phyloP scores from a whole-genome alignment of 2,113 vertebrate species.

The Vicugna pacos region DNA sequence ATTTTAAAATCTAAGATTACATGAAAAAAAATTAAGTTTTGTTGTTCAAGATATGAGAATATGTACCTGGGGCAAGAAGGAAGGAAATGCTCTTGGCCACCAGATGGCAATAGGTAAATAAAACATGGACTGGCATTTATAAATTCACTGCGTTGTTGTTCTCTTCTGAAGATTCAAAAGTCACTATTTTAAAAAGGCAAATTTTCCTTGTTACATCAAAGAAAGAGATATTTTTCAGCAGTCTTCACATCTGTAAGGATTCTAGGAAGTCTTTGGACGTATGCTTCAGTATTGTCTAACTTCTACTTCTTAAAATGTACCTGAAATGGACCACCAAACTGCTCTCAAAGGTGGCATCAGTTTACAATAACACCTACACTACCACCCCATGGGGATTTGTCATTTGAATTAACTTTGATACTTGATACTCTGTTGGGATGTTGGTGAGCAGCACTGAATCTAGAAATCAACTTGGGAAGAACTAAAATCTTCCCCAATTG shows the following conservation, averaged over 20 bases:
- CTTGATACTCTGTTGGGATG: not conserved
- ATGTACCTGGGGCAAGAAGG: constrained; percentile 8
- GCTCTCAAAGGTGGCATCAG: not conserved
- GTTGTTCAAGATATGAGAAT: not conserved
- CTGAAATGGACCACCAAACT: not conserved
- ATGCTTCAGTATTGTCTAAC: not conserved
- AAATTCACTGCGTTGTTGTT: not conserved
- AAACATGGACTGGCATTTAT: not conserved
- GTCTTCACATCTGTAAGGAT: not conserved
- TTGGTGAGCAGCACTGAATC: not conserved
- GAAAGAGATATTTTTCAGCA: not conserved
- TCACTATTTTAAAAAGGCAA: not conserved
- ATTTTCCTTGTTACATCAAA: not conserved
- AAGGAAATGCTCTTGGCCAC: not conserved
- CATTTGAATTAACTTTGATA: not conserved
- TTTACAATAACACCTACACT: not conserved
- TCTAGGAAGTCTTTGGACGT: not conserved
- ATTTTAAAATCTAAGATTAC: not conserved
- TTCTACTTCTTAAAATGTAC: constrained; percentile 15
- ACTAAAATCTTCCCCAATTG: not conserved
- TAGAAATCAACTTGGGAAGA: not conserved
- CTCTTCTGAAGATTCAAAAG: not conserved
- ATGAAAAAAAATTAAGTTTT: not conserved
- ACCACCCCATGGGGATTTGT: not conserved
- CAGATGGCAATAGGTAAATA: not conserved